Evolutionary conservation across 2,888 invertebrate species (phyloP).

Genomic region (Pegoplata infirma): DNA sequence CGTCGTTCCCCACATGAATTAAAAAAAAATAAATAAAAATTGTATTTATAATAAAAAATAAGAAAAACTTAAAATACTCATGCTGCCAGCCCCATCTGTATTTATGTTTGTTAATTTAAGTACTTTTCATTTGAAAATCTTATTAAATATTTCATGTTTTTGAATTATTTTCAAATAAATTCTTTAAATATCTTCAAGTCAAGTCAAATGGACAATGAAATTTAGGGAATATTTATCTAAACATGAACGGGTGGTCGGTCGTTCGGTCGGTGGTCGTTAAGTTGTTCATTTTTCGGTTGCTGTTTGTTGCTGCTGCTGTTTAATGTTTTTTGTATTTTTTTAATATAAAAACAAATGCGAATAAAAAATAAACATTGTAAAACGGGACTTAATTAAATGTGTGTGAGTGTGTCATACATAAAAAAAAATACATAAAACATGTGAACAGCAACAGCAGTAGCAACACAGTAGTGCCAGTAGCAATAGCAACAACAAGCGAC

Average conservation of each 20-base stretch:
- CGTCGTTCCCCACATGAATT: slow-evolving; percentile 25
- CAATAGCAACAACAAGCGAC: slow-evolving; percentile 20
- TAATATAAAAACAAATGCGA: too few species aligned
- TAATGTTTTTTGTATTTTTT: too few species aligned
- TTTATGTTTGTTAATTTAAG: slow-evolving; percentile 32
- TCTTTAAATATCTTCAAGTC: slow-evolving; percentile 13
- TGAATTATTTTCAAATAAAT: slow-evolving; percentile 45
- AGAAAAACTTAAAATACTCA: too few species aligned
- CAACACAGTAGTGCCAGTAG: background rate
- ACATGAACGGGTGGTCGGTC: slow-evolving; percentile 52
- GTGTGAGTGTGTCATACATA: slow-evolving; percentile 23
- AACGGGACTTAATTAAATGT: slow-evolving; percentile 53
- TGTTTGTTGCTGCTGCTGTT: background rate
- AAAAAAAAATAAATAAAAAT: slow-evolving; percentile 10
- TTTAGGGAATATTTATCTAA: slow-evolving; percentile 34
- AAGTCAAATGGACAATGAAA: slow-evolving; percentile 14
- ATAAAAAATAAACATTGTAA: slow-evolving; percentile 14
- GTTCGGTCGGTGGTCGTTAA: background rate
- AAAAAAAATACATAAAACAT: slow-evolving; percentile 13
- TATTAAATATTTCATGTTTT: slow-evolving; percentile 12
- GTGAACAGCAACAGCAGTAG: background rate
- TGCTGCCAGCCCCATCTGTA: slow-evolving; percentile 43
- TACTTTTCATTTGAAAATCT: slow-evolving; percentile 32
- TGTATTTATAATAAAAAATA: background rate
- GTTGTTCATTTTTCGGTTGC: slow-evolving; percentile 2